A percentile compares a stretch with the other conserved stretches of the same genome.
Evolutionary conservation across 2,113 vertebrate genomes (phyloP).

Genomic region (Mandrillus leucophaeus): DNA sequence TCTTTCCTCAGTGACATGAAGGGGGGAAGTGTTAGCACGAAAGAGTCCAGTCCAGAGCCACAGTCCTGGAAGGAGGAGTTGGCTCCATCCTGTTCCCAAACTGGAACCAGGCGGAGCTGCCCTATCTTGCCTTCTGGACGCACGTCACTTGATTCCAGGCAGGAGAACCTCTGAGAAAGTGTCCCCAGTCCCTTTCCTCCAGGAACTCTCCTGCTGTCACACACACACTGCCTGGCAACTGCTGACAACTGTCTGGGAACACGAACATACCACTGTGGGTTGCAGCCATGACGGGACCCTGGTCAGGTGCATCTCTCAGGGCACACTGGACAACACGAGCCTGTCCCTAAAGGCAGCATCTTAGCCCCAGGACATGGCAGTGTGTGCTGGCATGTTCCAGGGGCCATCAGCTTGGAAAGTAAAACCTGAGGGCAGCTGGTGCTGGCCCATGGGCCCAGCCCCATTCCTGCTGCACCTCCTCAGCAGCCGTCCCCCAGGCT

Average conservation of each 20-base stretch:
- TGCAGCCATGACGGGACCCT: background rate
- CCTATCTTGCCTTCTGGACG: background rate
- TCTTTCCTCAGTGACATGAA: background rate
- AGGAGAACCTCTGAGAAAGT: background rate
- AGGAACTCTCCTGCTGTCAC: background rate
- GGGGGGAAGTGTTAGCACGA: background rate
- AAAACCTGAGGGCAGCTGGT: background rate
- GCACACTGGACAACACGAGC: background rate
- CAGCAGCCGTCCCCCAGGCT: background rate
- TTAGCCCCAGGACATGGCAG: too few species aligned
- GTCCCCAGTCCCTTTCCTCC: background rate
- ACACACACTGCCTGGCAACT: too few species aligned
- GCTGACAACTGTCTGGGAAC: background rate
- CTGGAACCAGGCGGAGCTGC: background rate
- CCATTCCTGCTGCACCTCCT: background rate
- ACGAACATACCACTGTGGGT: too few species aligned
- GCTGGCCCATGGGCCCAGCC: background rate
- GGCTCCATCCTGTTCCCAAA: background rate
- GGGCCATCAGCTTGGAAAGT: background rate
- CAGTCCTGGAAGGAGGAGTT: background rate
- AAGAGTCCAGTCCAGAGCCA: too few species aligned
- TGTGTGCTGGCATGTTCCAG: background rate
- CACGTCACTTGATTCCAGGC: background rate
- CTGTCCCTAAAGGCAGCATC: background rate
- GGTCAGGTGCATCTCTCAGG: background rate